A percentile compares a stretch with the other conserved stretches of the same genome.
Conservation (phyloP, 2,113 vertebrate species). For the Xyliphius kryptos region DNA sequence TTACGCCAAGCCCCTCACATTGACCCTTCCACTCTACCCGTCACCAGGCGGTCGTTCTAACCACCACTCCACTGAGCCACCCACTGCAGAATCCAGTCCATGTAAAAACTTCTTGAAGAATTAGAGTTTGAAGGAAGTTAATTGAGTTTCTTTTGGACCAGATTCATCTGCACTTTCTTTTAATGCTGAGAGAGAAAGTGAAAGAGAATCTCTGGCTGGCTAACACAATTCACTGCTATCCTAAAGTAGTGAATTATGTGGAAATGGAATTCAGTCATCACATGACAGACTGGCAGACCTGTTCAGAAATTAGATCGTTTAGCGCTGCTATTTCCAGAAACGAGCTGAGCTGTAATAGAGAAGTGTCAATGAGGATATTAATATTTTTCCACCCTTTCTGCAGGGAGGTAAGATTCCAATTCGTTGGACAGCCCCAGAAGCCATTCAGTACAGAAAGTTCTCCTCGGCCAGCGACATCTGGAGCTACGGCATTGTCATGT, state of each 20-base stretch:
- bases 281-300: not conserved
- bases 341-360: constrained; percentile 1
- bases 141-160: constrained; percentile 1
- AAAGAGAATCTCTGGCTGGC: not conserved
- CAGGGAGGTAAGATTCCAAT: constrained; percentile 97
- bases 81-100: too few species aligned
- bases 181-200: constrained; percentile 1
- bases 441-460: constrained; percentile 92
- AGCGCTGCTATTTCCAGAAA: not conserved
- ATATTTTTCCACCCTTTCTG: constrained; percentile 43
- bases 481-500: constrained; percentile 98
- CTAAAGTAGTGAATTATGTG: constrained; percentile 12
- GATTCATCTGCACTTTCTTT: constrained; percentile 4
- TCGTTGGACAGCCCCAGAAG: constrained; percentile 94
- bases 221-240: not conserved
- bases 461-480: constrained; percentile 88
- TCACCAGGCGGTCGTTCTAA: too few species aligned
- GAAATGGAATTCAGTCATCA: constrained; percentile 4
- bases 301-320: not conserved
- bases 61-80: too few species aligned
- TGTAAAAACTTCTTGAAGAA: not conserved
- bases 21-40: too few species aligned
- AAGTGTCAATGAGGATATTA: not conserved
- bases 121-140: constrained; percentile 5
- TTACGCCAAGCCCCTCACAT: too few species aligned